Evolutionary conservation across 2,113 vertebrate species (phyloP).

Genomic region (Cyanoderma ruficeps): DNA sequence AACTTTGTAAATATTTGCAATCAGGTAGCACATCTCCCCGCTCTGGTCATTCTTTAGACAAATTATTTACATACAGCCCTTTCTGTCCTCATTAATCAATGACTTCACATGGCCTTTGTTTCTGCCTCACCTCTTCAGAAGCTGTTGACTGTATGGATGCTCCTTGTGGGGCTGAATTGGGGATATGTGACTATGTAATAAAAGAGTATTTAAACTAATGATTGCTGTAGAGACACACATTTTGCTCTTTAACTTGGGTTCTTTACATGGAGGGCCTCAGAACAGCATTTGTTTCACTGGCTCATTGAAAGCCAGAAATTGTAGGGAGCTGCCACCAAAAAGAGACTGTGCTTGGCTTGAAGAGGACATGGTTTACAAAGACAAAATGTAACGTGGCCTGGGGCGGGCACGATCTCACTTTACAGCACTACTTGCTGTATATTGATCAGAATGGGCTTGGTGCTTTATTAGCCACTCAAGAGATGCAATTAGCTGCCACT

Average conservation of each 20-base stretch:
- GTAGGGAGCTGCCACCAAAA: not conserved
- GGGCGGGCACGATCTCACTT: not conserved
- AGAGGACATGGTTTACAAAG: not conserved
- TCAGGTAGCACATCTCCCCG: not conserved
- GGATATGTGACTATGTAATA: not conserved
- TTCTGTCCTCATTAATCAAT: not conserved
- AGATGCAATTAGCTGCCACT: not conserved
- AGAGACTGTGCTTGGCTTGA: not conserved
- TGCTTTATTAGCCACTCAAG: not conserved
- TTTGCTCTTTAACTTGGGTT: not conserved
- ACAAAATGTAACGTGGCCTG: not conserved
- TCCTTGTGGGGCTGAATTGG: not conserved
- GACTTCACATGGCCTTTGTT: not conserved
- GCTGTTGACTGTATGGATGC: not conserved
- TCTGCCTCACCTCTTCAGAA: not conserved
- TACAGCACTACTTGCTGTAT: not conserved
- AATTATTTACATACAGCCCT: not conserved
- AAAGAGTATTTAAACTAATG: not conserved
- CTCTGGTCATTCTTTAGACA: not conserved
- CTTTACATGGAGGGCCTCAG: not conserved
- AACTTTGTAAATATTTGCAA: conserved; percentile 40
- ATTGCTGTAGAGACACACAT: not conserved
- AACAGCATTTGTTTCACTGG: not conserved
- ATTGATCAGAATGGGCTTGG: not conserved
- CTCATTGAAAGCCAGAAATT: not conserved